phyloP scores from a whole-genome alignment of 2,113 vertebrate species.

The Perccottus glenii region DNA sequence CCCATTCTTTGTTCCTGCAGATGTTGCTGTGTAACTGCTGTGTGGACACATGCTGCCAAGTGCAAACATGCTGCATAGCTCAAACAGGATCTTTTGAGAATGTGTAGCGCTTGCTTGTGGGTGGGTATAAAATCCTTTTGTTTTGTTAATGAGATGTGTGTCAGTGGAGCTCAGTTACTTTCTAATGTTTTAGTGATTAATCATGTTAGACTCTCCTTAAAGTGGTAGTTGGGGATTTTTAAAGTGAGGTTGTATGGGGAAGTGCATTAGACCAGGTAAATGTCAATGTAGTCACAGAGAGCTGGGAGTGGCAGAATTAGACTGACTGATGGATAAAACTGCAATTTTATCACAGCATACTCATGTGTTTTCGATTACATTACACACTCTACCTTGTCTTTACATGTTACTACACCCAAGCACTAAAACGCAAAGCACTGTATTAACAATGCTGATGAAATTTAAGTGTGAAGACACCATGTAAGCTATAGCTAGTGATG shows the following conservation, averaged over 20 bases:
- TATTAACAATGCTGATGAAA: no score
- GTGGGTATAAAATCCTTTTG: background rate
- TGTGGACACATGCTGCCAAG: background rate
- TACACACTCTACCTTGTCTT: no score
- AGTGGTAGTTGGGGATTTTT: conserved; percentile 5
- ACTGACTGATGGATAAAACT: background rate
- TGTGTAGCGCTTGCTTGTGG: background rate
- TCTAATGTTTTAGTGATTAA: background rate
- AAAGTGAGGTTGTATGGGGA: conserved; percentile 2
- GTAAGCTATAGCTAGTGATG: no score
- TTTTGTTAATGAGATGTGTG: conserved; percentile 1
- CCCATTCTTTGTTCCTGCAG: conserved; percentile 9
- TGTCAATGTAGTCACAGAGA: background rate
- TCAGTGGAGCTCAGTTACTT: background rate
- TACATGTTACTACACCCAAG: no score
- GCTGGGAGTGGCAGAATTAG: no score
- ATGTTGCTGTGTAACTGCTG: conserved; percentile 16
- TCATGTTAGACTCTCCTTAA: conserved; percentile 6
- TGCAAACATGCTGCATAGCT: conserved; percentile 12
- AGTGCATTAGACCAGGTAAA: background rate
- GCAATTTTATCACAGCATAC: no score
- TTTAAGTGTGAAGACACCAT: background rate
- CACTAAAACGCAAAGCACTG: no score
- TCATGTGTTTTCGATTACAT: no score
- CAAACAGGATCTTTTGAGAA: conserved; percentile 3